Conservation (phyloP, 2,888 invertebrate species). For the Altica lythri region DNA sequence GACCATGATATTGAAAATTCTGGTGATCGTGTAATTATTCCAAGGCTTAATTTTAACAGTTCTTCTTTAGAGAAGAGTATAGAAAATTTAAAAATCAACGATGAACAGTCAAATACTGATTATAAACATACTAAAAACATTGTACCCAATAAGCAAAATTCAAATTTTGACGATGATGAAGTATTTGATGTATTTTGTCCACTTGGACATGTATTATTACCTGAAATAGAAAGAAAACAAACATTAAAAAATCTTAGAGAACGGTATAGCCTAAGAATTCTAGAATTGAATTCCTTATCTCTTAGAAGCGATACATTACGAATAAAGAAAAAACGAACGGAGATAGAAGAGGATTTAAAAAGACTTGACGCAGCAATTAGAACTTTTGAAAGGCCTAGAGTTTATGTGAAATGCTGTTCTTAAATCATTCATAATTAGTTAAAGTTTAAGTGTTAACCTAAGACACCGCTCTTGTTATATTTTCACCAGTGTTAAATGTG, state of each 20-base stretch:
- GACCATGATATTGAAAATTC: not conserved
- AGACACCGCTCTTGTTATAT: too few relatives aligned
- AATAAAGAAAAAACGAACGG: slow-evolving; percentile 2
- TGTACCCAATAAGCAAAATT: not conserved
- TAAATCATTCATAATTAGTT: slow-evolving; percentile 8
- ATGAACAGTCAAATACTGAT: not conserved
- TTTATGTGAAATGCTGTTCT: slow-evolving; percentile 7
- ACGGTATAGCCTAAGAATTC: slow-evolving; percentile 8
- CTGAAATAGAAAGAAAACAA: slow-evolving; percentile 15
- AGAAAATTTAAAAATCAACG: not conserved
- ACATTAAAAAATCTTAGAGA: slow-evolving; percentile 8
- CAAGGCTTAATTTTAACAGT: not conserved
- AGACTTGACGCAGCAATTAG: slow-evolving; percentile 12
- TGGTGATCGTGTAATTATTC: not conserved
- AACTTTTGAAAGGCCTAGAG: slow-evolving; percentile 16
- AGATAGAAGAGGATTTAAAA: slow-evolving; percentile 15
- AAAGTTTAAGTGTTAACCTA: not conserved
- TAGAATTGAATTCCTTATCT: slow-evolving; percentile 14
- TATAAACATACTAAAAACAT: not conserved
- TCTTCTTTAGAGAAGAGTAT: not conserved
- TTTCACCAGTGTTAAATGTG: too few relatives aligned
- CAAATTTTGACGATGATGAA: not conserved
- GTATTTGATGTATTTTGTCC: slow-evolving; percentile 1
- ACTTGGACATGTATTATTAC: slow-evolving; percentile 11
- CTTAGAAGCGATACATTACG: slow-evolving; percentile 16